Evolutionary conservation across 1,140 invertebrate species (phyloP), one percentile per base, ranked within the genome.

Genomic region (Euglossa dilemma): DNA sequence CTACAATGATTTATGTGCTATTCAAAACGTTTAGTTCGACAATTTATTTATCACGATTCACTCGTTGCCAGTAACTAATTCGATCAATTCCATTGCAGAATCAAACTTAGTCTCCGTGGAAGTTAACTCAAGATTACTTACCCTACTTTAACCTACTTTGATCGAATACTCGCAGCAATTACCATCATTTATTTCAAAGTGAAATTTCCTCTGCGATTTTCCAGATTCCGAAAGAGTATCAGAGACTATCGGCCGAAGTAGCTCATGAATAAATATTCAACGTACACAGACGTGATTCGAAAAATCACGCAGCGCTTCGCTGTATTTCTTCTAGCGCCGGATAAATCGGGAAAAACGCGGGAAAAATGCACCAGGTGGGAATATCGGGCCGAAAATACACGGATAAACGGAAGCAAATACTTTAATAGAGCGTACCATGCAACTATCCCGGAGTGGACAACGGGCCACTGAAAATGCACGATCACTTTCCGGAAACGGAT

Each of bases 401-500:
- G 5, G 14, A 52, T 52, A 52, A 52, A 52, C 50, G 36, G 36
- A 50, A 0, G 72, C 20, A 25, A 50, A 63, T 52, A 59, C 36
- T 69, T 69, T 59, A 67, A 78, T 78, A 78, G 59, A 59, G 16
- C 64, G 50, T 50, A 59, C 6, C n/a, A 52, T 79, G n/a, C 14
- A 70, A 25, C 36, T 70, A n/a, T 71, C 61, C 61, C 23, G 12
- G 9, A 63, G 43, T 70, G 66, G 64, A 61, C 76, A 23, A 23
- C 18, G 6, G 52, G 28, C 36, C 67, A 47, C 45, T 4, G 67
- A 77, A 67, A 79, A 70, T 79, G 67, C 77, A 61, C 25, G 56
- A 71, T 71, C 66, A 61, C 56, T 50, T 69, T 61, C 77, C 64
- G 77, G 67, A 71, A 79, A 71, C 77, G 77, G 77, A 79, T 79